phyloP scores from a whole-genome alignment of 2,113 vertebrate genomes.

The Dromiciops gliroides region DNA sequence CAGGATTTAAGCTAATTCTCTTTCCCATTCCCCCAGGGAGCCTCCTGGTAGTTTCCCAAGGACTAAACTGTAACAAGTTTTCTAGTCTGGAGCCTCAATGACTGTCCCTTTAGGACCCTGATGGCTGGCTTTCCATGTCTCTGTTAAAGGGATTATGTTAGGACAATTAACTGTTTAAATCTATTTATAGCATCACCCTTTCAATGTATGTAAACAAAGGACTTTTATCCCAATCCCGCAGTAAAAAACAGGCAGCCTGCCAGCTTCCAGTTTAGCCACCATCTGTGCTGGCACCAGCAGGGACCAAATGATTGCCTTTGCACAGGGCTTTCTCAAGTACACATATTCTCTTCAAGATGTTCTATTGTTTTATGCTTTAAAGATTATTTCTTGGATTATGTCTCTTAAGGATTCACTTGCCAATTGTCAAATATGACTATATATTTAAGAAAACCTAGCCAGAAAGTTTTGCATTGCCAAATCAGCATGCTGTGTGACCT shows the following conservation, averaged over 20 bases:
- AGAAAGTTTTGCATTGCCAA: neutral
- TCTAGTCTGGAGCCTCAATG: neutral
- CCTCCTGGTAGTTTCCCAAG: neutral
- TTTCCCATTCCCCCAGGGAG: neutral
- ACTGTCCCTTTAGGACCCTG: neutral
- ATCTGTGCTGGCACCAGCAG: neutral
- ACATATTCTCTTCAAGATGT: neutral
- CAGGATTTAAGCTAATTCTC: neutral
- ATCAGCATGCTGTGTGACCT: neutral
- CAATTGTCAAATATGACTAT: conserved; percentile 23
- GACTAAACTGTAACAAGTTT: neutral
- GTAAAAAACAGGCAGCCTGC: neutral
- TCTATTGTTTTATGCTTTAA: neutral
- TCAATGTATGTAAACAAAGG: neutral
- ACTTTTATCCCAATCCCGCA: neutral
- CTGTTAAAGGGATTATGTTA: neutral
- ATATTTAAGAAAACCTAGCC: neutral
- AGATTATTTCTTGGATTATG: neutral
- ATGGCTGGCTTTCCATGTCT: neutral
- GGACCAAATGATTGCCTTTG: neutral
- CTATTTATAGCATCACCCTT: neutral
- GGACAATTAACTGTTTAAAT: neutral
- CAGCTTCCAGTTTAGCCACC: neutral
- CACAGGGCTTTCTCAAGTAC: neutral
- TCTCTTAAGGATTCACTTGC: neutral